Base-by-base conservation (phyloP, 1,140 invertebrate genomes). In the Philotrypesis tridentata region DNA sequence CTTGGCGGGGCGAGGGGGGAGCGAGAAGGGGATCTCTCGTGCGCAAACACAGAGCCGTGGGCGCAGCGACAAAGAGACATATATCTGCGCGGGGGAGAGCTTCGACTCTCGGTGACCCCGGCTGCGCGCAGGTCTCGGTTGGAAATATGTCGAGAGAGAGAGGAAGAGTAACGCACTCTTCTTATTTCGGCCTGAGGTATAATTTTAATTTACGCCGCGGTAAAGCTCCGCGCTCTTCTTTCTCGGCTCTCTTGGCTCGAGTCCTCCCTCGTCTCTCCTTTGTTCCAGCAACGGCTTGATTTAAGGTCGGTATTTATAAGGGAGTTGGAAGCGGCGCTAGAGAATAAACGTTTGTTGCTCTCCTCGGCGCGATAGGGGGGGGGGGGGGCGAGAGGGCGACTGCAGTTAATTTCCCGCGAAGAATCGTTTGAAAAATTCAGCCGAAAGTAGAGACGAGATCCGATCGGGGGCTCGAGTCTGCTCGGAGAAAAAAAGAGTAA, bases 31-130 rank as follows among this genome's bases (percentile, higher is more conserved):
- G 48, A 27, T 60, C 43, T 55, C 48, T n/a, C 48, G 48, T 4
- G 37, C 14, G 77, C 67, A 79, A 79, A 79, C 43, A 79, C n/a
- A n/a, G n/a, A n/a, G 23, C 11, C 31, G n/a, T n/a, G n/a, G n/a
- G 25, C 25, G 33, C 25, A 29, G 29, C 7, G 37, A 43, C 7
- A 11, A 27, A 37, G 29, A 67, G 12, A 14, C 21, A 43, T 77
- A 31, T 27, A 2, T n/a, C n/a, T n/a, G n/a, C n/a, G n/a, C n/a
- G n/a, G n/a, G n/a, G n/a, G n/a, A n/a, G 8, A 43, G 37, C n/a
- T 72, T 72, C n/a, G n/a, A 4, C 4, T 29, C 71, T 43, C 12
- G 14, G 3, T 4, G 9, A n/a, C 14, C 0, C n/a, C n/a, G n/a
- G n/a, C n/a, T n/a, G n/a, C n/a, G n/a, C n/a, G n/a, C n/a, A n/a